Conservation (phyloP, 2,797 vertebrate genomes). For the Liparis tanakae region DNA sequence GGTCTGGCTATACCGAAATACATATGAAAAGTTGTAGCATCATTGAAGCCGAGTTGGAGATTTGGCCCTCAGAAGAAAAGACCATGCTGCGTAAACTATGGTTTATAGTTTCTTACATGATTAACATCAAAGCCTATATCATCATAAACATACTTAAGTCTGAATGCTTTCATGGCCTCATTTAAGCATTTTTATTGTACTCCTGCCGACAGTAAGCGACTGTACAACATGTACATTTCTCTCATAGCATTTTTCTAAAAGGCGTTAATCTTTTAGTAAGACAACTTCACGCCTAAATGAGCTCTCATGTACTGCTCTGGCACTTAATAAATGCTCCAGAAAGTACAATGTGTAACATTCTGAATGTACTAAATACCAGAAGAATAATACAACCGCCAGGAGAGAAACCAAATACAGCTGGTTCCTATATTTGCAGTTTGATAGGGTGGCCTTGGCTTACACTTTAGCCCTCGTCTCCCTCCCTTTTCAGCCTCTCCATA, state of each 20-base stretch:
- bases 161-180: background rate
- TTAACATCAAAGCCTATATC: background rate
- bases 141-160: background rate
- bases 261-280: slow-evolving; percentile 40
- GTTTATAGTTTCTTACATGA: background rate
- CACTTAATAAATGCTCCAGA: slow-evolving; percentile 28
- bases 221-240: slow-evolving; percentile 36
- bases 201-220: slow-evolving; percentile 6
- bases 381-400: slow-evolving; percentile 48
- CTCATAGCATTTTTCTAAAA: slow-evolving; percentile 14
- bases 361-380: slow-evolving; percentile 42
- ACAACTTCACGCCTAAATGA: slow-evolving; percentile 44
- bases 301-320: slow-evolving; percentile 34
- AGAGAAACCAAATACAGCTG: slow-evolving; percentile 69
- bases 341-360: slow-evolving; percentile 34
- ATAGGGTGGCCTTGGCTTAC: slow-evolving; percentile 57
- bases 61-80: background rate
- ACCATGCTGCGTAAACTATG: background rate
- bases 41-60: background rate
- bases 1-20: background rate
- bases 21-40: background rate
- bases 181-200: background rate
- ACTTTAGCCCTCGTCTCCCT: slow-evolving; percentile 47
- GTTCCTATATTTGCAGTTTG: slow-evolving; percentile 72
- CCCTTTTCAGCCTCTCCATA: slow-evolving; percentile 63